Conservation (phyloP, 2,888 invertebrate genomes). For the Dusona sp. region DNA sequence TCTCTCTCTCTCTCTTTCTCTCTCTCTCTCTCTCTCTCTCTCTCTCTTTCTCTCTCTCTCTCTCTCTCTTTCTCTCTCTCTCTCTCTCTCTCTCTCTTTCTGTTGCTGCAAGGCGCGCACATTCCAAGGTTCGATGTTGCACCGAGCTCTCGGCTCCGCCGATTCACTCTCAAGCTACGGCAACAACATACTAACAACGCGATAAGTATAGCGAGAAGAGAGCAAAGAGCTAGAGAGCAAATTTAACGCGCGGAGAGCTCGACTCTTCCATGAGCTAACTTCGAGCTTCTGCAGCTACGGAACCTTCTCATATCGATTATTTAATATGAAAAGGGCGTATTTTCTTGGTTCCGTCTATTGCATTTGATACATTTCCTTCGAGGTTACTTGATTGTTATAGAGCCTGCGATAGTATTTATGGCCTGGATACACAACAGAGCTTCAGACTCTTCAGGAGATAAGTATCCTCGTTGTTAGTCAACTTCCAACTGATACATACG, state of each 20-base stretch:
- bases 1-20: too few species aligned
- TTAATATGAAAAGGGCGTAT: constrained; percentile 4
- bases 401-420: neutral
- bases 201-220: constrained; percentile 73
- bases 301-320: constrained; percentile 23
- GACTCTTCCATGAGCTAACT: constrained; percentile 21
- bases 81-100: constrained; percentile 15
- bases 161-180: constrained; percentile 45
- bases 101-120: constrained; percentile 62
- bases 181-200: constrained; percentile 73
- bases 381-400: neutral
- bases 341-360: neutral
- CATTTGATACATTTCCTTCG: neutral
- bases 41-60: too few species aligned
- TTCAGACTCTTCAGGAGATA: constrained; percentile 51
- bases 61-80: too few species aligned
- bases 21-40: too few species aligned
- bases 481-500: constrained; percentile 71
- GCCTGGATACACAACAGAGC: constrained; percentile 33
- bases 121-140: constrained; percentile 68
- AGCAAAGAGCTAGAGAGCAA: constrained; percentile 39
- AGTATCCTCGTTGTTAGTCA: constrained; percentile 68
- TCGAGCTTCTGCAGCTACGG: constrained; percentile 22
- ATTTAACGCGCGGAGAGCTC: constrained; percentile 28
- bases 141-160: constrained; percentile 46